Conservation (phyloP, 2,113 vertebrate species). For the Calidris pygmaea region DNA sequence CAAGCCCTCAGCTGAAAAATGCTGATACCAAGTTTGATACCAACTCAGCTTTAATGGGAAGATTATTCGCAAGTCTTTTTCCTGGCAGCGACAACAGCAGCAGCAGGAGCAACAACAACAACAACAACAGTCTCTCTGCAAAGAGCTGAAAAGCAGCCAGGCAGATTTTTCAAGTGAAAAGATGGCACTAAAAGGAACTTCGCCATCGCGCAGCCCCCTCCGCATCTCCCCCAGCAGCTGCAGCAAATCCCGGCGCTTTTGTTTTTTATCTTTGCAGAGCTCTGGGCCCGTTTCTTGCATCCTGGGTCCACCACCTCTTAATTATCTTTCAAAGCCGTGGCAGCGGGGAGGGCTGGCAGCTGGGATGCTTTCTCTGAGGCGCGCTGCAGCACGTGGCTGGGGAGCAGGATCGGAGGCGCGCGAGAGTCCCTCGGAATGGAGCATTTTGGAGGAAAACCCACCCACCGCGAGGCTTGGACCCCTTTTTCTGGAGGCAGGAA, state of each 20-base stretch:
- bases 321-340: background rate
- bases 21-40: background rate
- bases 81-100: constrained; percentile 7
- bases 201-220: background rate
- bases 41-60: background rate
- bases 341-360: background rate
- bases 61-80: constrained; percentile 17
- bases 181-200: constrained; percentile 29
- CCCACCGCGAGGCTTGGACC: fast-evolving
- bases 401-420: fast-evolving
- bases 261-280: background rate
- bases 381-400: background rate
- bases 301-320: background rate
- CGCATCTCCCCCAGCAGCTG: background rate
- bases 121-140: background rate
- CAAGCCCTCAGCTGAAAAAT: background rate
- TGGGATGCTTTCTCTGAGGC: background rate
- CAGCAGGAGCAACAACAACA: background rate
- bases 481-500: background rate
- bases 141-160: constrained; percentile 57
- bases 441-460: background rate
- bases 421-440: fast-evolving
- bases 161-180: constrained; percentile 35
- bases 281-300: background rate
- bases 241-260: constrained; percentile 16